A percentile compares a stretch with the other conserved stretches of the same genome.
Evolutionary conservation across 2,888 invertebrate species (phyloP).

Genomic region (Drosophila anceps): DNA sequence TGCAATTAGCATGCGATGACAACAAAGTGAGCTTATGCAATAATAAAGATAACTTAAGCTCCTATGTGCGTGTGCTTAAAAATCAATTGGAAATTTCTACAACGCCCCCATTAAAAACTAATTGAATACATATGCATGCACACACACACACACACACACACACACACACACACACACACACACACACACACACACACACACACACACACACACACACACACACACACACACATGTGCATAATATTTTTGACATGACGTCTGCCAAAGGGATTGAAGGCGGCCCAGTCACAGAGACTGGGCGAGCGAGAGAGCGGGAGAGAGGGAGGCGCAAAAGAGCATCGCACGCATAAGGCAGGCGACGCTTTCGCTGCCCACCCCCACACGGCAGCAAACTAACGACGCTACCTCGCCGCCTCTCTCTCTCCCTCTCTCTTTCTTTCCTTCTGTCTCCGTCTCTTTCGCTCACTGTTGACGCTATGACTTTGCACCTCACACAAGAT

Average conservation of each 20-base stretch:
- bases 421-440: constrained; percentile 13
- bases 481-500: constrained; percentile 59
- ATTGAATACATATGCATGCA: constrained; percentile 49
- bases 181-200: background rate
- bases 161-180: background rate
- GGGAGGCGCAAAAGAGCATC: constrained; percentile 7
- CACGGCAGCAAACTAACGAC: constrained; percentile 28
- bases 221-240: no score
- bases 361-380: constrained; percentile 49
- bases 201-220: constrained; percentile 3
- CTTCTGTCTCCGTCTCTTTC: background rate
- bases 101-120: constrained; percentile 73
- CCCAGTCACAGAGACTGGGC: background rate
- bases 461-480: constrained; percentile 49
- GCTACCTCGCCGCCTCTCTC: constrained; percentile 16
- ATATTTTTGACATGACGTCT: constrained; percentile 49
- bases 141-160: background rate
- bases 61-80: constrained; percentile 61
- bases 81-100: constrained; percentile 70
- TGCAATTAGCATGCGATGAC: constrained; percentile 45
- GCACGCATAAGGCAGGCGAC: constrained; percentile 30
- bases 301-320: background rate
- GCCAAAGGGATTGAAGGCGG: constrained; percentile 2
- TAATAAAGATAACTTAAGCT: constrained; percentile 46
- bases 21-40: constrained; percentile 53